phyloP scores from a whole-genome alignment of 2,888 invertebrate genomes.

The Himalopsyche tibetana region DNA sequence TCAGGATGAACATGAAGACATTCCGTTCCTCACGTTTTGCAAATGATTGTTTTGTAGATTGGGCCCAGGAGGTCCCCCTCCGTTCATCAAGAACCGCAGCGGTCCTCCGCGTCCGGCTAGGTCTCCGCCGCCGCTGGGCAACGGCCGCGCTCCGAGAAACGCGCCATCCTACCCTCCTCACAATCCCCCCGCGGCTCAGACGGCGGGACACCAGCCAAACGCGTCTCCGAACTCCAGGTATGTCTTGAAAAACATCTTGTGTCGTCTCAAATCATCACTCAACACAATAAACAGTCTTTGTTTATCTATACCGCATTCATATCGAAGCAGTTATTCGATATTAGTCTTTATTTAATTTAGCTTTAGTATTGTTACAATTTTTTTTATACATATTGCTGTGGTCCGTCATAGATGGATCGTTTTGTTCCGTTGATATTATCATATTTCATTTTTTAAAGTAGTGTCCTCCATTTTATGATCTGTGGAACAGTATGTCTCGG shows the following conservation, averaged over 20 bases:
- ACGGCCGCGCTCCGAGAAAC: not conserved
- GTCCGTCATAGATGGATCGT: too few species aligned
- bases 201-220: conserved; percentile 3
- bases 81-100: conserved; percentile 18
- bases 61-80: not conserved
- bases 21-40: not conserved
- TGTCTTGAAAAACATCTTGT: conserved; percentile 27
- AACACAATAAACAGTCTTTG: too few species aligned
- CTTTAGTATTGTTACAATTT: too few species aligned
- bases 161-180: not conserved
- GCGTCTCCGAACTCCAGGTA: conserved; percentile 32
- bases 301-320: too few species aligned
- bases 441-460: too few species aligned
- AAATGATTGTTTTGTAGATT: conserved; percentile 20
- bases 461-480: too few species aligned
- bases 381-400: too few species aligned
- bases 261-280: not conserved
- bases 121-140: conserved; percentile 10
- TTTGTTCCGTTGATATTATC: too few species aligned
- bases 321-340: too few species aligned
- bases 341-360: too few species aligned
- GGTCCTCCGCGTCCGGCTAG: not conserved
- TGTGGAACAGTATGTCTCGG: too few species aligned
- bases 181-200: conserved; percentile 21
- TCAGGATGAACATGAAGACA: too few species aligned